phyloP scores from a whole-genome alignment of 2,113 vertebrate genomes.

The Okapia johnstoni region DNA sequence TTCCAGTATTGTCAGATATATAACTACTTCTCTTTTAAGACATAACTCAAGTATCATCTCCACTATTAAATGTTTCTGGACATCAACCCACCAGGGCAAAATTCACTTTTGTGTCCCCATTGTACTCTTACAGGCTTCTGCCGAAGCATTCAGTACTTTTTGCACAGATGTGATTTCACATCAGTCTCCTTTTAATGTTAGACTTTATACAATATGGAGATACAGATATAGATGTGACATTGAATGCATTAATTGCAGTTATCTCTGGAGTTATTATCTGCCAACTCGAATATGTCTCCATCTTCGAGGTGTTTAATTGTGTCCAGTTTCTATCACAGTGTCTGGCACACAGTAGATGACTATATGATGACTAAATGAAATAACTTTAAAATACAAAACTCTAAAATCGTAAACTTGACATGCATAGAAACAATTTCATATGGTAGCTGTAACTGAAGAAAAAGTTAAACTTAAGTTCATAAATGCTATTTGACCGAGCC shows the following conservation, averaged over 20 bases:
- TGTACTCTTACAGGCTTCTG: background rate
- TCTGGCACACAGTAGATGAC: background rate
- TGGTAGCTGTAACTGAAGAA: background rate
- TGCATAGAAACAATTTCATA: constrained; percentile 33
- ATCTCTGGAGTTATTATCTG: background rate
- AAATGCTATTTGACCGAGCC: background rate
- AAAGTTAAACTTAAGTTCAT: background rate
- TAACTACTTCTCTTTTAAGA: background rate
- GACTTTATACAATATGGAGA: background rate
- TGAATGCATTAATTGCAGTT: background rate
- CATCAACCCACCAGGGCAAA: background rate
- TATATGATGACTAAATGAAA: background rate
- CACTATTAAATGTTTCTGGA: background rate
- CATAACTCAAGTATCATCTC: background rate
- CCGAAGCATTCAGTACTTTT: background rate
- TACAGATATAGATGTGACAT: background rate
- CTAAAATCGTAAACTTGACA: background rate
- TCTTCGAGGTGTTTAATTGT: background rate
- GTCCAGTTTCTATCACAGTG: background rate
- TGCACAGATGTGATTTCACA: background rate
- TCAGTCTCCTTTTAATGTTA: background rate
- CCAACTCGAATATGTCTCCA: background rate
- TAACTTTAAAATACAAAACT: background rate
- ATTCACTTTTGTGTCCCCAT: background rate
- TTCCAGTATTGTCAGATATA: background rate